Percentiles rank a stretch among this genome's conserved stretches.
These are phyloP conservation scores for Chionomys nivalis DNA, from an alignment of 2,113 vertebrate species.

Conservation along the genomic window DNA sequence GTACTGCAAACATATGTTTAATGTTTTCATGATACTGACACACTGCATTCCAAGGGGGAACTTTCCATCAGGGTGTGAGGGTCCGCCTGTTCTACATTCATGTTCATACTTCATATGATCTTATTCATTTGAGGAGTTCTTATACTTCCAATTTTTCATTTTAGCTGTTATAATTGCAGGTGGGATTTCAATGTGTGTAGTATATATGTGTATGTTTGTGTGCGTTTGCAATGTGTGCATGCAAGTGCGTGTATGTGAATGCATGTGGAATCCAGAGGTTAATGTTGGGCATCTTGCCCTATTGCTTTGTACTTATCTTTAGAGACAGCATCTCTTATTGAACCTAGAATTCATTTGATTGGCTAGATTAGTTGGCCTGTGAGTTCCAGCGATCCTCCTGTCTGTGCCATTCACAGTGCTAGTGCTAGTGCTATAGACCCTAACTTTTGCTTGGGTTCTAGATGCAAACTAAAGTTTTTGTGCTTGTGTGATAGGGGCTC, in stretches of 20 bases:
- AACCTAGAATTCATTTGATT: not conserved
- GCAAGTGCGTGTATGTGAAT: not conserved
- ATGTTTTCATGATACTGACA: not conserved
- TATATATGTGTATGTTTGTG: not conserved
- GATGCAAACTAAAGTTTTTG: not conserved
- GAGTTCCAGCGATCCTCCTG: not conserved
- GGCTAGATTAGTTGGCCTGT: not conserved
- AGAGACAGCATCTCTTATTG: too few relatives aligned
- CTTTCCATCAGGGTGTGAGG: not conserved
- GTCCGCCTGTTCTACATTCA: not conserved
- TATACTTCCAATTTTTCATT: not conserved
- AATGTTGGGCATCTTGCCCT: not conserved
- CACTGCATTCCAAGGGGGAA: not conserved
- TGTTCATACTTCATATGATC: not conserved
- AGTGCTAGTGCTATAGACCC: not conserved
- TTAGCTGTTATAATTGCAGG: not conserved
- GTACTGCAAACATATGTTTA: not conserved
- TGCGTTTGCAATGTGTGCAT: not conserved
- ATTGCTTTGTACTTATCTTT: not conserved
- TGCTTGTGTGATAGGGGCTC: not conserved
- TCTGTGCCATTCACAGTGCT: not conserved
- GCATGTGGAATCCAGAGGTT: not conserved
- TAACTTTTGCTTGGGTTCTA: not conserved
- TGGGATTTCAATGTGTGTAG: not conserved
- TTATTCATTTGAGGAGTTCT: not conserved